Percentiles rank a stretch among this genome's conserved stretches.
Conservation (phyloP, 2,797 vertebrate species). For the Sebastes flavidus region DNA sequence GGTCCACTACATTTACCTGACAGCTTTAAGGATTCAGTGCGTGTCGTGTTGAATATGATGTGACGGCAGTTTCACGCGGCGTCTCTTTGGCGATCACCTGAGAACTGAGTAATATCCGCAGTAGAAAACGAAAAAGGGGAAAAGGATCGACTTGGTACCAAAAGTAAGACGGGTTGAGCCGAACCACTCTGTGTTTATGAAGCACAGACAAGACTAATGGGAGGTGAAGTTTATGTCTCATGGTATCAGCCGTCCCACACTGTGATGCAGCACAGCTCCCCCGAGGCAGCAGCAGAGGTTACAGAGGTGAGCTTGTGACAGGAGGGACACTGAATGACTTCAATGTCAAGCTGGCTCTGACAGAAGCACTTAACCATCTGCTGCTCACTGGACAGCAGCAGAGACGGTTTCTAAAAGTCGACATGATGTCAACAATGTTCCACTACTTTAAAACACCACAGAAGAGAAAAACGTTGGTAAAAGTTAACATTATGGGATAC, state of each 20-base stretch:
- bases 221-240: constrained; percentile 1
- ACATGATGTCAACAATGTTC: not conserved
- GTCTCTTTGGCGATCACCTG: not conserved
- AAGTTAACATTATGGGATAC: not conserved
- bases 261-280: not conserved
- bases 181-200: not conserved
- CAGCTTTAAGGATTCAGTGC: not conserved
- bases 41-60: fast-evolving
- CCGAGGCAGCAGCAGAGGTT: not conserved
- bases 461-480: too few relatives aligned
- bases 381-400: not conserved
- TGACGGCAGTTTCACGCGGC: not conserved
- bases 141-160: fast-evolving
- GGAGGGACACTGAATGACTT: not conserved
- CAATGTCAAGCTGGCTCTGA: not conserved
- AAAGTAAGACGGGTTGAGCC: not conserved
- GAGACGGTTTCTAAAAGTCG: not conserved
- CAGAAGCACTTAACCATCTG: not conserved
- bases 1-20: too few relatives aligned
- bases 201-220: not conserved
- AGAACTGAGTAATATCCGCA: not conserved
- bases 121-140: not conserved
- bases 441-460: not conserved
- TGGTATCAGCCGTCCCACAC: not conserved
- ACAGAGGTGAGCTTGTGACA: not conserved